Base-by-base conservation (phyloP, 2,888 invertebrate species). In the Dryobotodes eremita region DNA sequence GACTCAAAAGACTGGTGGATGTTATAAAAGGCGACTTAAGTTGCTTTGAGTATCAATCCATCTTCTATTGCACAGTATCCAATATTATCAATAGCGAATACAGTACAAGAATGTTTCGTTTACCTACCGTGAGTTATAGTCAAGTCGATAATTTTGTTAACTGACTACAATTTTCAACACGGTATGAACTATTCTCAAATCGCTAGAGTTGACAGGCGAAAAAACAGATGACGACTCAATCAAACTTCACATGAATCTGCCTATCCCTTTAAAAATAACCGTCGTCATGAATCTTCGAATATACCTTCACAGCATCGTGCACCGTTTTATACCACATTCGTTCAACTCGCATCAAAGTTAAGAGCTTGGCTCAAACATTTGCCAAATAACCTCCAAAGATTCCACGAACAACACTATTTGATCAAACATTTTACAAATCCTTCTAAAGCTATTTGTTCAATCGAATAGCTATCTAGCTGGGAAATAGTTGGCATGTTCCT, bases 371-470 rank as follows among this genome's bases (percentile, higher is more conserved):
- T 70, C 82, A 75, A 84, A 89, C 69, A 83, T 89, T 89, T 82
- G 89, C 42, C 72, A 62, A 76, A 85, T 80, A 81, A 81, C 75
- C 57, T 57, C 57, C 42, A 53, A 79, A 85, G 86, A 82, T 82
- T 81, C 82, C 78, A 77, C 55, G 42, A 74, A 55, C 65, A 85
- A 83, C 31, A 36, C 79, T 84, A 89, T 90, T 91, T 90, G 89
- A 83, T 79, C 90, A 89, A 93, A 91, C 82, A 85, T 91, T 92
- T 87, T 91, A 85, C 88, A 86, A 89, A 91, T 88, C 85, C 74
- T 84, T 77, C 82, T 80, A 62, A 82, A 82, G 90, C 88, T 91
- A 92, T 93, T 90, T 89, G 90, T 88, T 88, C 88, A 88, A 89
- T 88, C 86, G 86, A 90, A 90, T 89, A 90, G 87, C 90, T 90